These are phyloP conservation scores for Sinodicranocentrus sp. DNA, from an alignment of 2,888 invertebrate genomes.

Conservation along the genomic window DNA sequence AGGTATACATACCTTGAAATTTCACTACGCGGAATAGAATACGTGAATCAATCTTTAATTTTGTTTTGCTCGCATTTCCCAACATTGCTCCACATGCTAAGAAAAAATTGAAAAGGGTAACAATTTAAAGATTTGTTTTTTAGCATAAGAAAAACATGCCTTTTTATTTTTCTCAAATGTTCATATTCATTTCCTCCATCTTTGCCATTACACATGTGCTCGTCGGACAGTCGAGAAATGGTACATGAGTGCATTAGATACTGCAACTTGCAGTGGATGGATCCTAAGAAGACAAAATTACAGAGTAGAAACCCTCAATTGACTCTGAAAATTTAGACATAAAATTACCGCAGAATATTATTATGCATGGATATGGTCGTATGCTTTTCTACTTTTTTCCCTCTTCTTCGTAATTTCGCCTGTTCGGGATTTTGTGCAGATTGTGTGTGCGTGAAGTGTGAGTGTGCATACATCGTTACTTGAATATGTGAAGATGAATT, in stretches of 20 bases:
- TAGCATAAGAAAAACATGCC: no score
- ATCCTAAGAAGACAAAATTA: slow-evolving; percentile 49
- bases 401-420: slow-evolving; percentile 43
- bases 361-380: slow-evolving; percentile 51
- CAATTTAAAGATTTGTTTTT: background rate
- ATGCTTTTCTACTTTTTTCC: slow-evolving; percentile 13
- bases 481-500: no score
- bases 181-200: no score
- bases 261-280: slow-evolving; percentile 16
- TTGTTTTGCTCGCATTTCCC: background rate
- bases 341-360: slow-evolving; percentile 68
- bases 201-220: no score
- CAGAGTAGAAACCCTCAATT: slow-evolving; percentile 63
- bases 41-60: background rate
- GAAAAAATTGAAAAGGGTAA: background rate
- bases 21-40: no score
- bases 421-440: slow-evolving; percentile 3
- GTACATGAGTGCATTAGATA: no score
- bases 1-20: no score
- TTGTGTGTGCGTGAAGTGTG: no score
- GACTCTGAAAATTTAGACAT: slow-evolving; percentile 68
- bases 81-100: background rate
- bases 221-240: no score
- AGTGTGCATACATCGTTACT: no score
- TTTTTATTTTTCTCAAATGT: no score